Evolutionary conservation across 2,113 vertebrate species (phyloP).

Genomic region (Mormoops blainvillei): DNA sequence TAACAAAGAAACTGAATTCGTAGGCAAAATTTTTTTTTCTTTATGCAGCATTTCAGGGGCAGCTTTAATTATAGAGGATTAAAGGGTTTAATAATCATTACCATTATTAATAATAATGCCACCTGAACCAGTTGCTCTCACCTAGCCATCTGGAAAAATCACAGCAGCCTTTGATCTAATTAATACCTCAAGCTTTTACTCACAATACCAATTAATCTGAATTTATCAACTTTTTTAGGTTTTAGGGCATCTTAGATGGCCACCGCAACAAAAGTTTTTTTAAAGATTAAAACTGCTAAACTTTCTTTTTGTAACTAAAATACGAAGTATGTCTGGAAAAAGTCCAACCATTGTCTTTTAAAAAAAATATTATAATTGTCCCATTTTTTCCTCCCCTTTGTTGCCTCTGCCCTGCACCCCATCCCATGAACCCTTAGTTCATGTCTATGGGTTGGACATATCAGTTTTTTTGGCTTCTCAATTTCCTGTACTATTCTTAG

Average conservation of each 20-base stretch:
- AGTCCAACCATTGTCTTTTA: too few relatives aligned
- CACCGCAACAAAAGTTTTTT: background rate
- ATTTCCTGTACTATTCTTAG: too few relatives aligned
- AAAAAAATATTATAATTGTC: too few relatives aligned
- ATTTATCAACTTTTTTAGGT: background rate
- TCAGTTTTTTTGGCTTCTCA: too few relatives aligned
- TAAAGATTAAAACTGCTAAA: background rate
- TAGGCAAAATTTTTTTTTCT: background rate
- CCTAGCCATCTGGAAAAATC: conserved; percentile 46
- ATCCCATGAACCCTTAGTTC: too few relatives aligned
- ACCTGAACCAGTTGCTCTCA: conserved; percentile 23
- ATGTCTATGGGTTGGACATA: too few relatives aligned
- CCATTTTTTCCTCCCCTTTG: too few relatives aligned
- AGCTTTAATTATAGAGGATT: conserved; percentile 40
- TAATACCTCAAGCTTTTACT: conserved; percentile 42
- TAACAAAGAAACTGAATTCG: conserved; percentile 42
- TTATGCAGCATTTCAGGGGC: conserved; percentile 7
- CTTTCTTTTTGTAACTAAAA: background rate
- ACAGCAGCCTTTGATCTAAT: conserved; percentile 32
- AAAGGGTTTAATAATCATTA: conserved; percentile 51
- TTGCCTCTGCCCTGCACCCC: too few relatives aligned
- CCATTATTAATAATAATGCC: conserved; percentile 26
- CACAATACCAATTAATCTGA: conserved; percentile 2
- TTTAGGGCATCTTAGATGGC: background rate
- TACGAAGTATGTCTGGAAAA: too few relatives aligned